Evolutionary conservation across 2,888 invertebrate species (phyloP).

Genomic region (Lasioglossum marginatum): DNA sequence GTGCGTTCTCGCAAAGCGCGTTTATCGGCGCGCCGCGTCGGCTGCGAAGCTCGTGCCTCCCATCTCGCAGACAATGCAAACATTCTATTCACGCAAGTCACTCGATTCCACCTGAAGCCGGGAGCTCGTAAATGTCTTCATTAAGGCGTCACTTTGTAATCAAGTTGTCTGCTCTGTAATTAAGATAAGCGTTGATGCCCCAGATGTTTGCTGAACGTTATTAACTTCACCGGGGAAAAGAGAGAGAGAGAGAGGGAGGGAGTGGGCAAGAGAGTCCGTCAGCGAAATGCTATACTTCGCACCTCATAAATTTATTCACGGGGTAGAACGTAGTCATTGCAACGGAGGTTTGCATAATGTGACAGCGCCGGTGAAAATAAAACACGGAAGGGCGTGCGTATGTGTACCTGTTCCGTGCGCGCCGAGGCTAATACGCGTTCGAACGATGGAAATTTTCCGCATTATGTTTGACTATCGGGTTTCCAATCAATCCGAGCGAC

Average conservation of each 20-base stretch:
- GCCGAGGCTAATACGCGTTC: background rate
- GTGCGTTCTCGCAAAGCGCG: background rate
- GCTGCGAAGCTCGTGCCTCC: conserved; percentile 39
- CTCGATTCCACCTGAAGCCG: conserved; percentile 51
- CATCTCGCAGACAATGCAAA: conserved; percentile 52
- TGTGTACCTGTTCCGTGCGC: background rate
- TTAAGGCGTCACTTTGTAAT: conserved; percentile 69
- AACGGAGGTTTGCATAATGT: conserved; percentile 56
- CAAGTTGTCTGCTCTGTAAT: conserved; percentile 68
- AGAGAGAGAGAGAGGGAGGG: background rate
- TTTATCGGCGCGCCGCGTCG: conserved; percentile 22
- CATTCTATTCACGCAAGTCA: conserved; percentile 58
- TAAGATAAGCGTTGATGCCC: conserved; percentile 62
- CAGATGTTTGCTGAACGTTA: conserved; percentile 65
- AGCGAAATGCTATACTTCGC: conserved; percentile 44
- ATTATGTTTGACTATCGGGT: conserved; percentile 17
- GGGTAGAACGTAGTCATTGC: conserved; percentile 45
- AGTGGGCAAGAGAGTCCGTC: conserved; percentile 34
- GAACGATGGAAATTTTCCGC: conserved; percentile 28
- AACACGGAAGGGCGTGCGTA: conserved; percentile 8
- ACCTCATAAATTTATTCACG: conserved; percentile 62
- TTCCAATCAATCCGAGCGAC: conserved; percentile 13
- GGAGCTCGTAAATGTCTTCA: conserved; percentile 63
- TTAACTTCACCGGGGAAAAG: conserved; percentile 56
- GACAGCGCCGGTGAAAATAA: conserved; percentile 35